phyloP scores from a whole-genome alignment of 2,888 invertebrate species.

The Eupithecia pulchellata region DNA sequence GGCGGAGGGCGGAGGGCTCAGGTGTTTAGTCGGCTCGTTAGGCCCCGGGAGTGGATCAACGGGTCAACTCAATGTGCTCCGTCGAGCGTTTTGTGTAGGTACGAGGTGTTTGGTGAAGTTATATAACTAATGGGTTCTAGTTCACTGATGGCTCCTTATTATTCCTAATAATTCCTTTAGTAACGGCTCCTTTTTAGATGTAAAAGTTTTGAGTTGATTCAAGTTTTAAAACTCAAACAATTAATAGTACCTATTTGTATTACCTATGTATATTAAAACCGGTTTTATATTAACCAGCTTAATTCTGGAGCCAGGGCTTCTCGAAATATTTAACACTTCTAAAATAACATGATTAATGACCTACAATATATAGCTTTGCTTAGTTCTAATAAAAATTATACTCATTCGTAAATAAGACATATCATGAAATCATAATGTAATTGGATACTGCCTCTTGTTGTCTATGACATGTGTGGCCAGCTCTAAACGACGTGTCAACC shows the following conservation, averaged over 20 bases:
- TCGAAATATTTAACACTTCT: too few species aligned
- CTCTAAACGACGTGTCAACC: slow-evolving; percentile 35
- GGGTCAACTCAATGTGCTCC: slow-evolving; percentile 33
- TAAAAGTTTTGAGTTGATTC: too few species aligned
- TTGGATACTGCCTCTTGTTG: background rate
- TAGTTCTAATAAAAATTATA: too few species aligned
- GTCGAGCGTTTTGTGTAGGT: slow-evolving; percentile 16
- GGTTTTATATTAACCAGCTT: background rate
- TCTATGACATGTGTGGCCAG: slow-evolving; percentile 11
- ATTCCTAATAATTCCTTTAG: background rate
- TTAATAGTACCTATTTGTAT: too few species aligned
- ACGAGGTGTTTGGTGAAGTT: slow-evolving; percentile 5
- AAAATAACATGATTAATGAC: too few species aligned
- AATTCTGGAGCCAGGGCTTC: background rate
- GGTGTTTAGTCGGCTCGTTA: slow-evolving; percentile 47
- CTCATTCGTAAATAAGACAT: too few species aligned
- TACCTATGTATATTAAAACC: background rate
- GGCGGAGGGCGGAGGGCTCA: slow-evolving; percentile 42
- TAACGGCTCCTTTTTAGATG: background rate
- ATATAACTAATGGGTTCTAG: background rate
- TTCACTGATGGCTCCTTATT: background rate
- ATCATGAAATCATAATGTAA: too few species aligned
- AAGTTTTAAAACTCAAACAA: too few species aligned
- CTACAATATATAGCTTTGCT: too few species aligned
- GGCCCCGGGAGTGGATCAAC: slow-evolving; percentile 29